A percentile compares a stretch with the other conserved stretches of the same genome.
These are phyloP conservation scores for Alethe castanea DNA, from an alignment of 2,113 vertebrate genomes.

Conservation along the genomic window DNA sequence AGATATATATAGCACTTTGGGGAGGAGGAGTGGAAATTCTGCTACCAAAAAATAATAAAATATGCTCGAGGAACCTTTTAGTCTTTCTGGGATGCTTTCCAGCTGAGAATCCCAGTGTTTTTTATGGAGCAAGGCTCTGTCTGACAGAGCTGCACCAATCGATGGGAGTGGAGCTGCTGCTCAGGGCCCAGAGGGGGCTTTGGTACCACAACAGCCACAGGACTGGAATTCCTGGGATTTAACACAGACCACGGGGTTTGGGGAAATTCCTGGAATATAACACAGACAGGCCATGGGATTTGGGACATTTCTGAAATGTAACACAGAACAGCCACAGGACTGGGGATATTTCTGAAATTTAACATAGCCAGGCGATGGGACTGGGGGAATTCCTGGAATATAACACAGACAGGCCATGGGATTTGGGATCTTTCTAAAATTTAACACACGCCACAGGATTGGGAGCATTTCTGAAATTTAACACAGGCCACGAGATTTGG, in stretches of 20 bases:
- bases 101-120: not conserved
- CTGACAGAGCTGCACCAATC: not conserved
- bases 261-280: not conserved
- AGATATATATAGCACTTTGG: not conserved
- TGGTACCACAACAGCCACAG: not conserved
- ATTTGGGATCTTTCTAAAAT: rapidly evolving
- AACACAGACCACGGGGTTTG: not conserved
- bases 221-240: rapidly evolving
- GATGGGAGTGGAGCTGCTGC: not conserved
- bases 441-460: not conserved
- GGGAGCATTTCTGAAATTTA: not conserved
- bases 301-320: too few relatives aligned
- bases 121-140: not conserved
- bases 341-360: rapidly evolving
- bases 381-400: rapidly evolving
- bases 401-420: not conserved
- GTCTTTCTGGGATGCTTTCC: constrained; percentile 23
- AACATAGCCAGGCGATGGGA: not conserved
- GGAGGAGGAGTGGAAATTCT: not conserved
- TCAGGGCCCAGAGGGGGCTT: not conserved
- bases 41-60: not conserved
- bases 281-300: not conserved
- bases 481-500: rapidly evolving
- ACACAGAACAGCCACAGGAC: not conserved
- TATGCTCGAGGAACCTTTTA: constrained; percentile 1